Conservation (phyloP, 2,888 invertebrate species). For the Magallana nippona region DNA sequence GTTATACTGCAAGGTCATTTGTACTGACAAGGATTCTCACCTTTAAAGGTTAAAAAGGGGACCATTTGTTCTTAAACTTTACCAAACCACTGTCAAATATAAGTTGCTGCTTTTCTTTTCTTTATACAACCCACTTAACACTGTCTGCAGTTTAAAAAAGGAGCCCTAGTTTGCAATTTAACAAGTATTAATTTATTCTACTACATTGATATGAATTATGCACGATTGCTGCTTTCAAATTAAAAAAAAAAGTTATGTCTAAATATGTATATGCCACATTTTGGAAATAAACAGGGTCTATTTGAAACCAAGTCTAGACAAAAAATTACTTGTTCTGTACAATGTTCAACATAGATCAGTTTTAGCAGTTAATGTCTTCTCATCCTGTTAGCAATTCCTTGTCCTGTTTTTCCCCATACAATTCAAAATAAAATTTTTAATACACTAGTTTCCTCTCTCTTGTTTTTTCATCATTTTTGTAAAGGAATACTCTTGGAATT, state of each 20-base stretch:
- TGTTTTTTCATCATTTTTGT: background rate
- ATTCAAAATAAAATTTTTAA: conserved; percentile 12
- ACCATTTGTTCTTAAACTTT: background rate
- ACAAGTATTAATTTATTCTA: too few species aligned
- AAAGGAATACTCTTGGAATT: background rate
- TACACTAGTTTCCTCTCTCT: background rate
- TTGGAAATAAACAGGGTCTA: too few species aligned
- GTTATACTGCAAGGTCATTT: conserved; percentile 1
- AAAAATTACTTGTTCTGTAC: too few species aligned
- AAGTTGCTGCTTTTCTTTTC: background rate
- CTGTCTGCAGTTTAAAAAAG: too few species aligned
- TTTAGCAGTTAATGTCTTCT: background rate
- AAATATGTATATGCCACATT: too few species aligned
- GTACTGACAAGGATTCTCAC: background rate
- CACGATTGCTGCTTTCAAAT: too few species aligned
- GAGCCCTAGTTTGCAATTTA: too few species aligned
- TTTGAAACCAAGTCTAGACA: too few species aligned
- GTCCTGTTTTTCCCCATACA: background rate
- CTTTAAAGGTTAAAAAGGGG: background rate
- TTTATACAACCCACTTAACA: too few species aligned
- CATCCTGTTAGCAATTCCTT: conserved; percentile 13
- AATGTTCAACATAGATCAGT: too few species aligned
- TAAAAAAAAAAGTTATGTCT: too few species aligned
- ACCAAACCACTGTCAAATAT: background rate
- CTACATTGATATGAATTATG: too few species aligned